These are phyloP conservation scores for Indicator maculatus DNA, from an alignment of 2,113 vertebrate species.

Conservation along the genomic window DNA sequence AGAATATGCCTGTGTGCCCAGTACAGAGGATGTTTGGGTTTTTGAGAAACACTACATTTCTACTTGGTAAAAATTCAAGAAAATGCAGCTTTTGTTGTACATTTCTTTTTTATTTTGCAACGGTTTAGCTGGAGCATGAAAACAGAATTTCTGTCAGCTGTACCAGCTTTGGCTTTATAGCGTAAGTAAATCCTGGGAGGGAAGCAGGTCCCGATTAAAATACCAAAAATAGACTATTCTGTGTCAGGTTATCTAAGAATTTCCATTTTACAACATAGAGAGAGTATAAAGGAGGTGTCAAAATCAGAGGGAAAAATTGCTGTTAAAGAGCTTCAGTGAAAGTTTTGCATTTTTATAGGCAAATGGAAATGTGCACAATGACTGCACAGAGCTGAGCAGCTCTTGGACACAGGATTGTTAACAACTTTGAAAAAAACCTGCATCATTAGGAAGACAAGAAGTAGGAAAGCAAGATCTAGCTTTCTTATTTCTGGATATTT, in stretches of 20 bases:
- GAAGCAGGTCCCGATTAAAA: not conserved
- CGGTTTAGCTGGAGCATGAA: not conserved
- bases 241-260: not conserved
- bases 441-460: constrained; percentile 14
- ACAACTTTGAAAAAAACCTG: not conserved
- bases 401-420: not conserved
- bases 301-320: not conserved
- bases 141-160: not conserved
- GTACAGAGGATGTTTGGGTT: not conserved
- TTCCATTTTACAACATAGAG: not conserved
- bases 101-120: not conserved
- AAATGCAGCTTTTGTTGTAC: not conserved
- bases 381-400: not conserved
- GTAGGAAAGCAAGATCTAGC: not conserved
- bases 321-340: not conserved
- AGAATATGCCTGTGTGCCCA: not conserved
- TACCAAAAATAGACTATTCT: not conserved
- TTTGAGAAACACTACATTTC: not conserved
- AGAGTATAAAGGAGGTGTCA: not conserved
- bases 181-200: not conserved
- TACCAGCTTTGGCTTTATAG: not conserved
- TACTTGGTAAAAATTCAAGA: not conserved
- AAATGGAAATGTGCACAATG: constrained; percentile 23
- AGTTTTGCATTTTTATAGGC: constrained; percentile 30
- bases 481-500: constrained; percentile 48